A percentile compares a stretch with the other conserved stretches of the same genome.
phyloP scores from a whole-genome alignment of 2,888 invertebrate genomes.

The Latrodectus hesperus region DNA sequence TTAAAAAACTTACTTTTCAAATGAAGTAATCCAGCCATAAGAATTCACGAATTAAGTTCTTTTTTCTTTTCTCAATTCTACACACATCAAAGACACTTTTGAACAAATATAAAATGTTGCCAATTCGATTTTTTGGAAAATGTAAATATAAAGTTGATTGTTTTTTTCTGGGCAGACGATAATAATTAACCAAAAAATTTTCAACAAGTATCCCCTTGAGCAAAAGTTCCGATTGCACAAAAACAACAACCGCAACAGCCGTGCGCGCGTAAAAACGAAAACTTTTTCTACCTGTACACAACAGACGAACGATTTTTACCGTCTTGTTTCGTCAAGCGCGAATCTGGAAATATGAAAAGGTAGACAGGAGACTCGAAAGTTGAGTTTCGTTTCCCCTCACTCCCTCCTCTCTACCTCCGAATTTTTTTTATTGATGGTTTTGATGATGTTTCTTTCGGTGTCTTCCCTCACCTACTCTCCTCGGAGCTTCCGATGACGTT shows the following conservation, averaged over 20 bases:
- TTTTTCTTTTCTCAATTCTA: neutral
- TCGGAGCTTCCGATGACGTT: constrained; percentile 64
- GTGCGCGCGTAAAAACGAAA: constrained; percentile 14
- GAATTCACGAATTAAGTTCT: neutral
- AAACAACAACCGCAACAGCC: constrained; percentile 12
- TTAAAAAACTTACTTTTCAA: constrained; percentile 9
- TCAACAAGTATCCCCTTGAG: neutral
- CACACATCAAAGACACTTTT: no score
- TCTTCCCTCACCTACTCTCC: constrained; percentile 20
- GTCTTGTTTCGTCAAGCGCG: constrained; percentile 42
- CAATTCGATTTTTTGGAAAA: neutral
- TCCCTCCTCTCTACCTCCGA: constrained; percentile 3
- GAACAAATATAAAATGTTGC: no score
- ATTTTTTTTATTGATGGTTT: constrained; percentile 64
- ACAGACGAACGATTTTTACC: constrained; percentile 12
- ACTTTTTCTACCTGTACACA: constrained; percentile 21
- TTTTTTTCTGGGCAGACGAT: neutral
- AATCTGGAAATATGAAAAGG: constrained; percentile 64
- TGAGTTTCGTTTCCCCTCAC: constrained; percentile 49
- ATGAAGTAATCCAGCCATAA: constrained; percentile 40
- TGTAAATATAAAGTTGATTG: neutral
- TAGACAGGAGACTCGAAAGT: constrained; percentile 56
- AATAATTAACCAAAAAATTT: neutral
- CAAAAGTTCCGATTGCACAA: constrained; percentile 18
- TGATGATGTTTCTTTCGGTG: constrained; percentile 56